Percentiles rank a stretch among this genome's conserved stretches.
These are phyloP conservation scores for Automeris io DNA, from an alignment of 2,888 invertebrate genomes.

Conservation along the genomic window DNA sequence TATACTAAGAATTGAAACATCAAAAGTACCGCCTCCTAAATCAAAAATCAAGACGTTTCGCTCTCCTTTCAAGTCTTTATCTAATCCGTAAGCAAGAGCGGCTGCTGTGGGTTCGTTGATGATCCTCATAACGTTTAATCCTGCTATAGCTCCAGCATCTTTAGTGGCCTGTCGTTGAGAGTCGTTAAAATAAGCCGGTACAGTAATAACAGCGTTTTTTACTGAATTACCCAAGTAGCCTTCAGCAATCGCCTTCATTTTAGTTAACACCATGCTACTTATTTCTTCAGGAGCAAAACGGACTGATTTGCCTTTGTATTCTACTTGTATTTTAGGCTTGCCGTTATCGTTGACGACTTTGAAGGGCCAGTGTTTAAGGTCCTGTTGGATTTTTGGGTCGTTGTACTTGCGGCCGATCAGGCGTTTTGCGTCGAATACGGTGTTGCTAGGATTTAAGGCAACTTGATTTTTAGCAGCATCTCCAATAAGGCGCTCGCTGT, in stretches of 20 bases:
- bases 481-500: slow-evolving; percentile 78
- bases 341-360: slow-evolving; percentile 80
- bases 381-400: slow-evolving; percentile 84
- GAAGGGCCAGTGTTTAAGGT: slow-evolving; percentile 91
- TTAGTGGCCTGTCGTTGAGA: slow-evolving; percentile 87
- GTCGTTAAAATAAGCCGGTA: slow-evolving; percentile 87
- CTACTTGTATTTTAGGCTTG: slow-evolving; percentile 81
- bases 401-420: slow-evolving; percentile 87
- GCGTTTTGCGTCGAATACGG: slow-evolving; percentile 88
- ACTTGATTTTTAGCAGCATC: slow-evolving; percentile 84
- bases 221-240: slow-evolving; percentile 81
- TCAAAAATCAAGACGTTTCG: slow-evolving; percentile 80
- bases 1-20: slow-evolving; percentile 89
- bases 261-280: slow-evolving; percentile 80
- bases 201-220: slow-evolving; percentile 85
- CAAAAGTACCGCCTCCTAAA: slow-evolving; percentile 83
- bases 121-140: slow-evolving; percentile 87
- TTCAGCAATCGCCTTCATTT: slow-evolving; percentile 81
- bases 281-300: slow-evolving; percentile 83
- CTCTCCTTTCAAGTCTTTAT: slow-evolving; percentile 80
- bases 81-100: slow-evolving; percentile 83
- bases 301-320: slow-evolving; percentile 79
- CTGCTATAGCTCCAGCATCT: slow-evolving; percentile 86
- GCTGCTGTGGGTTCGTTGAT: slow-evolving; percentile 90
- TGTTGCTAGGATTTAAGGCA: slow-evolving; percentile 84